Conservation (phyloP, 37 sponge, comb jelly and placozoan genomes). For the Ianthella basta region DNA sequence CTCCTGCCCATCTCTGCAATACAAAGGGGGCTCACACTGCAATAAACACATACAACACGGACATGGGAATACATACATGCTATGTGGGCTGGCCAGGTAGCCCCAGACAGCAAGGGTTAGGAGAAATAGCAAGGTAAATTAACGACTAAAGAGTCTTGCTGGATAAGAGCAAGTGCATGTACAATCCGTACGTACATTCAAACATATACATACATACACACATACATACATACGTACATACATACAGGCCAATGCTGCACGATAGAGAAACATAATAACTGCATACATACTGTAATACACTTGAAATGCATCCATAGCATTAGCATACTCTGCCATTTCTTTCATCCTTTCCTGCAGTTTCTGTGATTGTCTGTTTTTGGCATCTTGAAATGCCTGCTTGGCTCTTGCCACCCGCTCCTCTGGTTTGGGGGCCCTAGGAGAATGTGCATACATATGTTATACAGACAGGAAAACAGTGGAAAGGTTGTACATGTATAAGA, state of each 20-base stretch:
- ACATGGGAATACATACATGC: neutral
- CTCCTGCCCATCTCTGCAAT: neutral
- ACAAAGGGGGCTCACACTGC: neutral
- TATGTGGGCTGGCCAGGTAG: neutral
- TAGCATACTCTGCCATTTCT: conserved; percentile 2
- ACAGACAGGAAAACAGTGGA: neutral
- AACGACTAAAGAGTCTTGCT: too few relatives aligned
- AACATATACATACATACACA: too few relatives aligned
- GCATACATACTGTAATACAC: too few relatives aligned
- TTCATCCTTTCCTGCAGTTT: neutral
- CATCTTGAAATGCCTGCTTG: conserved; percentile 11
- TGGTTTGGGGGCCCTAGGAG: neutral
- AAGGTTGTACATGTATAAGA: too few relatives aligned
- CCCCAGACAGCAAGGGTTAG: neutral
- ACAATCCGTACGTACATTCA: too few relatives aligned
- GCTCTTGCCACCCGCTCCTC: neutral
- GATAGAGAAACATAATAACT: too few relatives aligned
- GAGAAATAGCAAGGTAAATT: too few relatives aligned
- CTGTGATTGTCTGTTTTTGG: neutral
- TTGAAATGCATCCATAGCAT: neutral
- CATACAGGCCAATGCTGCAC: too few relatives aligned
- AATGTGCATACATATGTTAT: neutral
- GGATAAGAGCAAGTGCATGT: too few relatives aligned
- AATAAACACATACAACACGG: neutral
- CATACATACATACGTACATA: too few relatives aligned